Evolutionary conservation across 2,797 vertebrate species (phyloP).

Genomic region (Calcarius lapponicus): DNA sequence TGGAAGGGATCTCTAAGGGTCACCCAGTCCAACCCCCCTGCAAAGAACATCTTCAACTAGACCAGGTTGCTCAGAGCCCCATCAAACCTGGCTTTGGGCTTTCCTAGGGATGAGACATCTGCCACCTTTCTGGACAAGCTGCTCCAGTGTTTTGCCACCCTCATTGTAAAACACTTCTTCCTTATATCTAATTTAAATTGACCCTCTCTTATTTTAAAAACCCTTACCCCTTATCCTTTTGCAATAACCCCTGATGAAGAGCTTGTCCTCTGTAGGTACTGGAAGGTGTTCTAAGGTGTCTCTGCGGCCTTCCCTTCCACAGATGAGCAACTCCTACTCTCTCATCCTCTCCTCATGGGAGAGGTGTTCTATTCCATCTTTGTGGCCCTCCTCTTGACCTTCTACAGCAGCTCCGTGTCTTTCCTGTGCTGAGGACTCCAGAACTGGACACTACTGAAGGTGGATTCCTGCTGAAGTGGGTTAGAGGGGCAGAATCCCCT

Average conservation of each 20-base stretch:
- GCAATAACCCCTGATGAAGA: not conserved
- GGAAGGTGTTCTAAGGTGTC: not conserved
- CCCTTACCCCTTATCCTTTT: not conserved
- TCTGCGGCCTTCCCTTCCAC: not conserved
- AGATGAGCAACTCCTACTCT: not conserved
- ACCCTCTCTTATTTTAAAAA: not conserved
- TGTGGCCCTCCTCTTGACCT: fast-evolving
- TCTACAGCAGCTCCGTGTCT: not conserved
- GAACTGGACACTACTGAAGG: not conserved
- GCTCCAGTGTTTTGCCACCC: not conserved
- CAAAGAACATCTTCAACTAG: not conserved
- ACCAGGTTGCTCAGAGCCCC: not conserved
- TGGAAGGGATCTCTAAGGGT: not conserved
- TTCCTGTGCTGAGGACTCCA: not conserved
- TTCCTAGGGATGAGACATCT: not conserved
- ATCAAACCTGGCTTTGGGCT: not conserved
- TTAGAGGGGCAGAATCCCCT: not conserved
- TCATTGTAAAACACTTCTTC: not conserved
- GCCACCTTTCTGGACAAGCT: not conserved
- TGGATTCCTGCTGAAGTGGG: not conserved
- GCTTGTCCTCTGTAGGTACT: not conserved
- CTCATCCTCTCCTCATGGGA: not conserved
- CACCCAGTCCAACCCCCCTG: fast-evolving
- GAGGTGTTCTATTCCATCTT: no score
- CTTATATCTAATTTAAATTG: not conserved